phyloP scores from a whole-genome alignment of 2,113 vertebrate species.

The Passer montanus region DNA sequence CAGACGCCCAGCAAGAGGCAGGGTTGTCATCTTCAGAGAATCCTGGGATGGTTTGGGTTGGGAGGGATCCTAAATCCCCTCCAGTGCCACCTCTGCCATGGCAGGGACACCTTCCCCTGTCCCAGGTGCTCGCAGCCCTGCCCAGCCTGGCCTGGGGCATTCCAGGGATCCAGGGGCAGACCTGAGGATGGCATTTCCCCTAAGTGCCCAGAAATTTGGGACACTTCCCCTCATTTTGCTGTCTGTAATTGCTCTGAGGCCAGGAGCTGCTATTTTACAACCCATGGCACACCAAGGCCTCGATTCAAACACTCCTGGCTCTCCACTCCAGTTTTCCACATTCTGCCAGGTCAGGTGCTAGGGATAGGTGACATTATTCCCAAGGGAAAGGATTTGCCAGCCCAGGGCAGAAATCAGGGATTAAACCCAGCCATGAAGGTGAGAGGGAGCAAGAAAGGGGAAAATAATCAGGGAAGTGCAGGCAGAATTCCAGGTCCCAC shows the following conservation, averaged over 20 bases:
- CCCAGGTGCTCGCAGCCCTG: background rate
- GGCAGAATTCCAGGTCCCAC: accelerated
- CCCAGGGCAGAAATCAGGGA: background rate
- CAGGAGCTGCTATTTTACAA: slow-evolving; percentile 55
- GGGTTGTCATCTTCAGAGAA: background rate
- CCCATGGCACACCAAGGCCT: slow-evolving; percentile 21
- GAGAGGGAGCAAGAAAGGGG: background rate
- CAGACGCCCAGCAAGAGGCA: background rate
- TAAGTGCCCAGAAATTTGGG: background rate
- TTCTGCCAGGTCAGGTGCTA: background rate
- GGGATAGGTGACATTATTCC: background rate
- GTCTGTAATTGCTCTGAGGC: slow-evolving; percentile 18
- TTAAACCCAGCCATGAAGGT: background rate
- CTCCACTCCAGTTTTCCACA: slow-evolving; percentile 1
- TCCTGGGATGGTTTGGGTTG: background rate
- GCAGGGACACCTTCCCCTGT: background rate
- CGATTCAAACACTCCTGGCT: background rate
- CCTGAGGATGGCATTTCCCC: background rate
- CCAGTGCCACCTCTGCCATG: background rate
- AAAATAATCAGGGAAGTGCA: background rate
- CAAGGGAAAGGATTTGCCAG: background rate
- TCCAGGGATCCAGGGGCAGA: background rate
- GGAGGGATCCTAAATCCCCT: accelerated
- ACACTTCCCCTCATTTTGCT: slow-evolving; percentile 28
- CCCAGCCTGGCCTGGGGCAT: background rate